phyloP scores from a whole-genome alignment of 1,140 invertebrate genomes.

The Muscidifurax raptorellus region DNA sequence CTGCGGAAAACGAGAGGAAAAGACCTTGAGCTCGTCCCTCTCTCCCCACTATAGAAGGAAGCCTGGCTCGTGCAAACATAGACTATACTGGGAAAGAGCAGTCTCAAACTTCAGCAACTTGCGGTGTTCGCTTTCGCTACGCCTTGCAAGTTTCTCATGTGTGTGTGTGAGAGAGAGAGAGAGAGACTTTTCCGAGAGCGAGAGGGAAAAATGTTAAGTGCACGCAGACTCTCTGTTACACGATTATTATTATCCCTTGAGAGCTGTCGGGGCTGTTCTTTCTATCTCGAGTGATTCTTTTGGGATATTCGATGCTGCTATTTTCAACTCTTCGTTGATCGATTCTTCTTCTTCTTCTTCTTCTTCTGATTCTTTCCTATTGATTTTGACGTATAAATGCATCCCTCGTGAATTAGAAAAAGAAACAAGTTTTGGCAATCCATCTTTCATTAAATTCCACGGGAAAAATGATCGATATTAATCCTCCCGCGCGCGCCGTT shows the following conservation, averaged over 20 bases:
- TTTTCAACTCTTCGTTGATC: neutral
- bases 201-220: neutral
- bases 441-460: no score
- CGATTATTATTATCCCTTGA: constrained; percentile 5
- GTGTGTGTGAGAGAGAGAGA: no score
- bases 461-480: no score
- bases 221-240: neutral
- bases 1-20: neutral
- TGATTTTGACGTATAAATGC: neutral
- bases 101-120: neutral
- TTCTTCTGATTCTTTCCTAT: neutral
- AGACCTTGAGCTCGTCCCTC: neutral
- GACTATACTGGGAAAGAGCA: neutral
- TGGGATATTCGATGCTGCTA: neutral
- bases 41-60: neutral
- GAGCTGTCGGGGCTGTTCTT: neutral
- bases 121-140: neutral
- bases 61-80: neutral
- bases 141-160: neutral
- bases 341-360: neutral
- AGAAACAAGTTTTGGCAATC: no score
- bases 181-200: neutral
- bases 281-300: neutral
- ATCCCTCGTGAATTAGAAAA: no score
- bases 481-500: no score